Percentiles rank a stretch among this genome's conserved stretches.
These are phyloP conservation scores for Poecilia gillii DNA, from an alignment of 2,797 vertebrate genomes.

Conservation along the genomic window DNA sequence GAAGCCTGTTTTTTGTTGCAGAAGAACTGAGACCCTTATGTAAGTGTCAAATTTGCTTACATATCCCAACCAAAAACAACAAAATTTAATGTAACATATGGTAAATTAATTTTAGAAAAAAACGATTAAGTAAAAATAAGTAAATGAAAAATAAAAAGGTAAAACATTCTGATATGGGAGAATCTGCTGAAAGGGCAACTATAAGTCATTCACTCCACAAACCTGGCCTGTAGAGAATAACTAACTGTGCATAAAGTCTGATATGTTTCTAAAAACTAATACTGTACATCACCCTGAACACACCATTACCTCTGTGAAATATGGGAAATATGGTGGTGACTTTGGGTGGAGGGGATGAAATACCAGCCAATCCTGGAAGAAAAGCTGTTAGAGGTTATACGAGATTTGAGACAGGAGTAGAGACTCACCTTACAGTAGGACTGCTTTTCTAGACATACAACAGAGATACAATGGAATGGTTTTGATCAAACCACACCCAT, in stretches of 20 bases:
- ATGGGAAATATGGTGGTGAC: background rate
- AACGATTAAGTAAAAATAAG: background rate
- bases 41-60: background rate
- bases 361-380: background rate
- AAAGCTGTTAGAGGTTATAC: background rate
- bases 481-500: background rate
- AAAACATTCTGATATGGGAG: background rate
- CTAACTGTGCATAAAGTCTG: background rate
- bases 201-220: background rate
- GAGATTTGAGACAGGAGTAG: background rate
- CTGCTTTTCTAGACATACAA: background rate
- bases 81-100: background rate
- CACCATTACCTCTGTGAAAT: background rate
- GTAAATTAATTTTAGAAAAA: background rate
- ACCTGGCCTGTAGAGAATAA: background rate
- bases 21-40: background rate
- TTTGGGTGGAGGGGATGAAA: background rate
- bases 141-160: background rate
- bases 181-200: background rate
- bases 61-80: background rate
- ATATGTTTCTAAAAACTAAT: background rate
- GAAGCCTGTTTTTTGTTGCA: background rate
- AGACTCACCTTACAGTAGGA: background rate
- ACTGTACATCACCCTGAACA: background rate
- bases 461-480: background rate